phyloP scores from a whole-genome alignment of 2,888 invertebrate genomes.

The Boloria euphrosyne region DNA sequence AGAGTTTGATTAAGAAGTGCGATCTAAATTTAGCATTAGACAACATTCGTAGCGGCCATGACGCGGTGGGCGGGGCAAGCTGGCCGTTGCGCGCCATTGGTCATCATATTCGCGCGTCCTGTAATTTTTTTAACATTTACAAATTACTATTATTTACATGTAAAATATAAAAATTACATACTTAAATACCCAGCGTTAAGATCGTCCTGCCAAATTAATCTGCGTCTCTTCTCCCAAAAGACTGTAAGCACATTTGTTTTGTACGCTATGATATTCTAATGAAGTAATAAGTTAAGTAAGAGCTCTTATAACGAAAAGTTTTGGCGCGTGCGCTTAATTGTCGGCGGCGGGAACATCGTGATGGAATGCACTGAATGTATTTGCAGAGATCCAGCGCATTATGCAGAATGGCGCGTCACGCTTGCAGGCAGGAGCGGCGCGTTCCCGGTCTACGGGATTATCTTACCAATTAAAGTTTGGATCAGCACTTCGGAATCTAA shows the following conservation, averaged over 20 bases:
- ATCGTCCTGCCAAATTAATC: not conserved
- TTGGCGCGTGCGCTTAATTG: constrained; percentile 50
- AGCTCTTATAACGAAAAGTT: constrained; percentile 43
- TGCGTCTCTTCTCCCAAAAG: not conserved
- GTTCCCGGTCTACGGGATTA: constrained; percentile 45
- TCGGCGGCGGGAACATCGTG: constrained; percentile 45
- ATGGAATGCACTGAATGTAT: constrained; percentile 50
- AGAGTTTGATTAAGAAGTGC: constrained; percentile 32
- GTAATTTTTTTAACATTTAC: constrained; percentile 47
- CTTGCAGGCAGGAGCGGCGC: constrained; percentile 42
- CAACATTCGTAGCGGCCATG: constrained; percentile 72
- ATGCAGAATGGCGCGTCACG: constrained; percentile 48
- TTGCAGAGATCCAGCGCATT: constrained; percentile 15
- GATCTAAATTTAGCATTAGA: constrained; percentile 75
- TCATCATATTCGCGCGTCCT: constrained; percentile 60
- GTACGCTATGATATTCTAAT: constrained; percentile 24
- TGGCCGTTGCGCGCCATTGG: constrained; percentile 68
- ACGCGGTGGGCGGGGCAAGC: constrained; percentile 69
- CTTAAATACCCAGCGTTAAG: not conserved
- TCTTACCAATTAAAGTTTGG: constrained; percentile 69
- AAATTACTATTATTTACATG: constrained; percentile 8
- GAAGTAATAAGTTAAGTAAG: constrained; percentile 14
- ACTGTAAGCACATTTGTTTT: not conserved
- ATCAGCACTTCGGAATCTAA: constrained; percentile 54
- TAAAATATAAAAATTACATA: not conserved